These are phyloP conservation scores for Tetramorium simillimum DNA, from an alignment of 1,140 invertebrate genomes.

Conservation along the genomic window DNA sequence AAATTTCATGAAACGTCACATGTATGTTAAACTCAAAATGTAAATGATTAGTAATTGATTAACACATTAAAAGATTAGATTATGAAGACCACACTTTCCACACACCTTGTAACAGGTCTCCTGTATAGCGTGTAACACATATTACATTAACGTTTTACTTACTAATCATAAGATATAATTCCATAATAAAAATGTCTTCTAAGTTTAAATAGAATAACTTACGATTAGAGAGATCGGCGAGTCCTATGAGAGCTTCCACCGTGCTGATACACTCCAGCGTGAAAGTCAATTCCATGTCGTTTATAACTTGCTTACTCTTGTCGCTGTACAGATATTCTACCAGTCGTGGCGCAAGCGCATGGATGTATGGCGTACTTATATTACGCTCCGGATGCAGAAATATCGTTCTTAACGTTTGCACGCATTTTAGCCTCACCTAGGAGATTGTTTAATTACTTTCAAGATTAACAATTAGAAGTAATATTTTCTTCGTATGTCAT, in stretches of 20 bases:
- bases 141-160: slow-evolving; percentile 46
- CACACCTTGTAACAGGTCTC: slow-evolving; percentile 86
- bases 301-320: slow-evolving; percentile 86
- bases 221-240: slow-evolving; percentile 92
- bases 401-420: slow-evolving; percentile 91
- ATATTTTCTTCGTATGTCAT: neutral
- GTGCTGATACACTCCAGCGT: slow-evolving; percentile 90
- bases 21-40: neutral
- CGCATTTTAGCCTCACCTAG: slow-evolving; percentile 91
- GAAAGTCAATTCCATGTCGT: slow-evolving; percentile 88
- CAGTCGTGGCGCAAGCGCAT: slow-evolving; percentile 91
- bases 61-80: slow-evolving; percentile 26
- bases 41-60: slow-evolving; percentile 1
- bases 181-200: neutral
- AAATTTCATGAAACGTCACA: slow-evolving; percentile 72
- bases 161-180: neutral
- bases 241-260: slow-evolving; percentile 90
- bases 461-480: neutral
- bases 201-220: slow-evolving; percentile 82
- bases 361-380: slow-evolving; percentile 92
- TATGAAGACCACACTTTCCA: slow-evolving; percentile 54
- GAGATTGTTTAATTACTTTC: slow-evolving; percentile 8
- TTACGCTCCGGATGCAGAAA: slow-evolving; percentile 90
- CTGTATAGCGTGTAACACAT: slow-evolving; percentile 84
- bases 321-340: slow-evolving; percentile 90